A percentile compares a stretch with the other conserved stretches of the same genome.
Evolutionary conservation across 2,797 vertebrate genomes (phyloP).

Genomic region (Ataeniobius toweri): DNA sequence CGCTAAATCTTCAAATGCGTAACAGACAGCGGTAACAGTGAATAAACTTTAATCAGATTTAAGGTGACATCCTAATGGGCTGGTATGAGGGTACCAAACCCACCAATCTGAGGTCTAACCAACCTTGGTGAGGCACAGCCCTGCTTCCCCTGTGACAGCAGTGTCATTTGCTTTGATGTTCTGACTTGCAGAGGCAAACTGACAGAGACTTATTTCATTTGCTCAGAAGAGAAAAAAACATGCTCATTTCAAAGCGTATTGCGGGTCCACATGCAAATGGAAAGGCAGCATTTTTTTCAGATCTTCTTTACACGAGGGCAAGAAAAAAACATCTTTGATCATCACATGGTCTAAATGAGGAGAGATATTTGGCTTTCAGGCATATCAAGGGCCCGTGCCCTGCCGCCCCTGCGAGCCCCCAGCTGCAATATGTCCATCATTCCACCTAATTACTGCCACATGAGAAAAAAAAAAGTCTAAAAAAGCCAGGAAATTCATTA

Average conservation of each 20-base stretch:
- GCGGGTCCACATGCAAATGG: conserved; percentile 80
- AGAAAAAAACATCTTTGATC: conserved; percentile 79
- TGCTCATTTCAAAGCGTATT: conserved; percentile 77
- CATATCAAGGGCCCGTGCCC: conserved; percentile 73
- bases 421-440: conserved; percentile 77
- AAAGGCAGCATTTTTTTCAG: conserved; percentile 73
- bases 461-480: conserved; percentile 59
- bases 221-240: conserved; percentile 77
- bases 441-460: conserved; percentile 78
- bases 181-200: conserved; percentile 74
- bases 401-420: conserved; percentile 68
- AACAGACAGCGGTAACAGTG: conserved; percentile 42
- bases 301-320: conserved; percentile 76
- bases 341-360: conserved; percentile 81
- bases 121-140: conserved; percentile 63
- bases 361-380: conserved; percentile 74
- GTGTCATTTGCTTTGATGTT: conserved; percentile 81
- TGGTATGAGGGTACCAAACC: conserved; percentile 43
- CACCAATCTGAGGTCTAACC: conserved; percentile 66
- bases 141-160: conserved; percentile 73
- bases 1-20: conserved; percentile 18
- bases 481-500: conserved; percentile 80
- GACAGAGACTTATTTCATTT: conserved; percentile 81
- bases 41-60: conserved; percentile 50
- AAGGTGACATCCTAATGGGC: conserved; percentile 63